phyloP scores from a whole-genome alignment of 2,888 invertebrate genomes.

The Chalcosyrphus nemorum region DNA sequence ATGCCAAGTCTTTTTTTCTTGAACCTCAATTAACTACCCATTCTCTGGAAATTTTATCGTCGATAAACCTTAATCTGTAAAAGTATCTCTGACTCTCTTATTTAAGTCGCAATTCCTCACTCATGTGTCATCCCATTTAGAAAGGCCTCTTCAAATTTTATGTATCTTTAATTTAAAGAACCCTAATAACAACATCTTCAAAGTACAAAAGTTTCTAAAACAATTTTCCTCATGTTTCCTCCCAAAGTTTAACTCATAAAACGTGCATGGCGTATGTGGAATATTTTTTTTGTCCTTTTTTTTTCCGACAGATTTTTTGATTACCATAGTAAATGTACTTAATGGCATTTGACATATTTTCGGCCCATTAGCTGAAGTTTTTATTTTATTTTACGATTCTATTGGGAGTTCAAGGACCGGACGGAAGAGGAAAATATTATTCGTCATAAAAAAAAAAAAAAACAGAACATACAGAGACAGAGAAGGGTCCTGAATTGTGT shows the following conservation, averaged over 20 bases:
- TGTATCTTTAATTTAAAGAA: neutral
- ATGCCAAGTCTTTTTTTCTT: neutral
- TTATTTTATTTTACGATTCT: constrained; percentile 21
- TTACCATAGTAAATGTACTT: constrained; percentile 32
- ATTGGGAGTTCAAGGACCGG: constrained; percentile 20
- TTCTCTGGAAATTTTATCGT: neutral
- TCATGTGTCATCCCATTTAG: neutral
- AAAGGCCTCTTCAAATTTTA: neutral
- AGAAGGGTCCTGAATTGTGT: neutral
- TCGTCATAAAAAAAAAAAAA: neutral
- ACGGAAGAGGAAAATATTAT: neutral
- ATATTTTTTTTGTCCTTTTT: constrained; percentile 7
- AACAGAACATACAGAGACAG: no score
- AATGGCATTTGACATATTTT: constrained; percentile 38
- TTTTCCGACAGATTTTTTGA: neutral
- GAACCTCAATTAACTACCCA: neutral
- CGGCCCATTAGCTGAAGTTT: constrained; percentile 32
- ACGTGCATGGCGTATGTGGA: constrained; percentile 45
- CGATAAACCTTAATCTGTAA: neutral
- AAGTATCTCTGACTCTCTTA: neutral
- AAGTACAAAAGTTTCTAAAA: neutral
- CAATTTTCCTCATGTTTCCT: neutral
- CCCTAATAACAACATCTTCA: neutral
- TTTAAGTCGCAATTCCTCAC: neutral
- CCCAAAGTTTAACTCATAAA: neutral